These are phyloP conservation scores for Drosophila formosana DNA, from an alignment of 2,888 invertebrate species.

Conservation along the genomic window DNA sequence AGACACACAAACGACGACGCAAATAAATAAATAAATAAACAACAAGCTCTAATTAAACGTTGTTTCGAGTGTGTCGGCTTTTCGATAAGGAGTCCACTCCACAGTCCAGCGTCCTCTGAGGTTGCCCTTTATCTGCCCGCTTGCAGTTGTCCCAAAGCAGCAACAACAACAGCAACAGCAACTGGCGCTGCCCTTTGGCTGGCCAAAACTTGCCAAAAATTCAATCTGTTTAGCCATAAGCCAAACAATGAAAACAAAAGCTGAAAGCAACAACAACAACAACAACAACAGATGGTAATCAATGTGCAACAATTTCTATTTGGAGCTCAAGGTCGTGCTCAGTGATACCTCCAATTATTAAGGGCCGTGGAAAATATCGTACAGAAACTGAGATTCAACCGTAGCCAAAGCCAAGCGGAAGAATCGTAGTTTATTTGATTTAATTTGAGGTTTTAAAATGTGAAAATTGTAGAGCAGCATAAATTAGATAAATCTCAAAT, in stretches of 20 bases:
- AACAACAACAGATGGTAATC: constrained; percentile 26
- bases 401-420: no score
- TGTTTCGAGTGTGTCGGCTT: constrained; percentile 62
- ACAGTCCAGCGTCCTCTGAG: background rate
- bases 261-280: constrained; percentile 10
- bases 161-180: background rate
- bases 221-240: constrained; percentile 63
- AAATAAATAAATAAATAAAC: constrained; percentile 73
- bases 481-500: no score
- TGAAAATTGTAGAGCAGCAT: no score
- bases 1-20: constrained; percentile 20
- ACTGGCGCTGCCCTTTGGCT: constrained; percentile 45
- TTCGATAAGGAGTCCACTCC: constrained; percentile 58
- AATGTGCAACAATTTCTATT: constrained; percentile 52
- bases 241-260: constrained; percentile 47
- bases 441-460: no score
- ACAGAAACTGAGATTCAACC: no score
- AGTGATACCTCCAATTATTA: background rate
- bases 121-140: background rate
- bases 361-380: no score
- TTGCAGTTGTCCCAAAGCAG: background rate
- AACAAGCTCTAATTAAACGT: constrained; percentile 78
- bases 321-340: constrained; percentile 54
- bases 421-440: no score
- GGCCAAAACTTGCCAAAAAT: constrained; percentile 71